Base-by-base conservation (phyloP, 2,888 invertebrate species). In the Gerris lacustris region DNA sequence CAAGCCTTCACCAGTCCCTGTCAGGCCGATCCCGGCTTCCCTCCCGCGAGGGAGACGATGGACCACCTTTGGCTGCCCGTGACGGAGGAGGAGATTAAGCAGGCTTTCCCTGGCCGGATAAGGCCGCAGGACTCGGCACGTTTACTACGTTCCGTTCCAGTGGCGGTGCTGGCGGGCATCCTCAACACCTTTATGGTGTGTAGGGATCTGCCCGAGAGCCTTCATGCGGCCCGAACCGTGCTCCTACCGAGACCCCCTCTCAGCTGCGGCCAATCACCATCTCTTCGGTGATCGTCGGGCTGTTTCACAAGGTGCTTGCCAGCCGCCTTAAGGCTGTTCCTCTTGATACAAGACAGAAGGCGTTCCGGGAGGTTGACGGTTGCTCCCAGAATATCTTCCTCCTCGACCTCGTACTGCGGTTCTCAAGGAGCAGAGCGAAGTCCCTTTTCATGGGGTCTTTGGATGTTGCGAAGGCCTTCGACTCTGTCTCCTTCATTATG, bases 391-490 rank as follows among this genome's bases (percentile, higher is more conserved):
- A n/a, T 69, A 73, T 77, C 44, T 72, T 78, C 4, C 68, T 77
- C 0, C 70, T 79, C 6, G 74, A 79, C 75, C 71, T 75, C 73
- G 74, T 77, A 75, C 73, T 78, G 69, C 17, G 31, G 15, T 45
- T n/a, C 6, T 67, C 67, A 1, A 44, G 45, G 45, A 18, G 7
- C 7, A 11, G 31, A 2, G 4, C 6, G 1, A 44, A 64, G 43
- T 66, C 62, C 44, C 6, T 73, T 7, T 67, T 62, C 55, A 2
- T 73, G 31, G 63, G 63, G 15, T 45, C 67, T 44, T 45, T 63
- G 44, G 82, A 82, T 74, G 79, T 82, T 45, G 77, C 55, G n/a
- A 82, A 82, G 75, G 82, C 81, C 5, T 82, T 81, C 74, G 81
- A 81, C 73, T 79, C 77, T 0, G 77, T 79, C 69, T 77, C 77